Evolutionary conservation across 2,888 invertebrate species (phyloP).

Genomic region (Tenodera sinensis): DNA sequence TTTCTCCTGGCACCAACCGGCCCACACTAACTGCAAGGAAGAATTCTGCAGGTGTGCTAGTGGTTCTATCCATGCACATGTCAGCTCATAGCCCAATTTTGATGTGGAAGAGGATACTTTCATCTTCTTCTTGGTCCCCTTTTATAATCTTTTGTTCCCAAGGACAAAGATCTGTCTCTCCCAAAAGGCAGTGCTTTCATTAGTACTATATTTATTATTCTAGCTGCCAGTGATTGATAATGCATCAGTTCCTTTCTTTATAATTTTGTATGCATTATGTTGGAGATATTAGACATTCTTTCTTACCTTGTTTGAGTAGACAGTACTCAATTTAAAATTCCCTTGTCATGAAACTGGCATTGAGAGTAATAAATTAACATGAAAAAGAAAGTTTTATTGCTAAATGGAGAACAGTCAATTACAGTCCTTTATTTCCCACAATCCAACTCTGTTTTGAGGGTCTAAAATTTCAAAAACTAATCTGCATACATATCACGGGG

Average conservation of each 20-base stretch:
- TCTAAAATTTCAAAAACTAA: background rate
- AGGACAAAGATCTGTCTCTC: background rate
- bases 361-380: background rate
- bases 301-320: background rate
- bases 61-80: conserved; percentile 19
- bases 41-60: conserved; percentile 20
- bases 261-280: background rate
- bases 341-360: background rate
- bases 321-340: background rate
- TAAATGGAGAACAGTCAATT: background rate
- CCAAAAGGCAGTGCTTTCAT: background rate
- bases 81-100: background rate
- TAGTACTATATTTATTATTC: background rate
- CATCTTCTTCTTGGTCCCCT: background rate
- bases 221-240: background rate
- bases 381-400: background rate
- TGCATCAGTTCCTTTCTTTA: background rate
- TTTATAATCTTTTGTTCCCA: background rate
- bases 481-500: too few relatives aligned
- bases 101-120: background rate
- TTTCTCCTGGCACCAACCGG: conserved; percentile 3
- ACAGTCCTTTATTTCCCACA: background rate
- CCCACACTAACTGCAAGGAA: conserved; percentile 16
- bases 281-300: background rate
- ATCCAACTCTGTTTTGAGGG: background rate